Percentiles rank a stretch among this genome's conserved stretches.
phyloP scores from a whole-genome alignment of 2,797 vertebrate species.

The Somateria mollissima region DNA sequence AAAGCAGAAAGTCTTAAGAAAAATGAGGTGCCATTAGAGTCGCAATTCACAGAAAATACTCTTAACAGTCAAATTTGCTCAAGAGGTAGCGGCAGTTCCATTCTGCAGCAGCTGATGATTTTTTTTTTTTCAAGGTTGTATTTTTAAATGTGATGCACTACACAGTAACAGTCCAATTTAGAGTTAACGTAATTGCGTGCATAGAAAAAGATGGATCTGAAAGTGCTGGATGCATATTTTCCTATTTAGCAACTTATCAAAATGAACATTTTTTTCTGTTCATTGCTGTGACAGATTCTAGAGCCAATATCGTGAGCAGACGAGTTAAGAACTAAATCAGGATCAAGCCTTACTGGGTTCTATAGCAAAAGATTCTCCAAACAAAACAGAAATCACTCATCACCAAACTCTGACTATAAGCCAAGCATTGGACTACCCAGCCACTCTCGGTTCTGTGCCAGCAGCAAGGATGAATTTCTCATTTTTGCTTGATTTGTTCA shows the following conservation, averaged over 20 bases:
- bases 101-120: background rate
- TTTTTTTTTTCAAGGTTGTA: background rate
- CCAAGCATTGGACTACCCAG: background rate
- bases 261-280: background rate
- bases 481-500: background rate
- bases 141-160: background rate
- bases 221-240: background rate
- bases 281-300: background rate
- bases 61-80: background rate
- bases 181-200: background rate
- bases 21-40: background rate
- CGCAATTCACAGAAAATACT: background rate
- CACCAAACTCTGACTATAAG: background rate
- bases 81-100: background rate
- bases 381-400: background rate
- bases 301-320: background rate
- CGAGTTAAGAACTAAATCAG: background rate
- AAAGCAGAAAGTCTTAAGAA: background rate
- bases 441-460: background rate
- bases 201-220: background rate
- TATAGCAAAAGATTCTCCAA: background rate
- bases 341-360: background rate
- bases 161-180: background rate
- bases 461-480: background rate
- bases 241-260: background rate